Conservation (phyloP, 2,113 vertebrate genomes). For the Heterotis niloticus region DNA sequence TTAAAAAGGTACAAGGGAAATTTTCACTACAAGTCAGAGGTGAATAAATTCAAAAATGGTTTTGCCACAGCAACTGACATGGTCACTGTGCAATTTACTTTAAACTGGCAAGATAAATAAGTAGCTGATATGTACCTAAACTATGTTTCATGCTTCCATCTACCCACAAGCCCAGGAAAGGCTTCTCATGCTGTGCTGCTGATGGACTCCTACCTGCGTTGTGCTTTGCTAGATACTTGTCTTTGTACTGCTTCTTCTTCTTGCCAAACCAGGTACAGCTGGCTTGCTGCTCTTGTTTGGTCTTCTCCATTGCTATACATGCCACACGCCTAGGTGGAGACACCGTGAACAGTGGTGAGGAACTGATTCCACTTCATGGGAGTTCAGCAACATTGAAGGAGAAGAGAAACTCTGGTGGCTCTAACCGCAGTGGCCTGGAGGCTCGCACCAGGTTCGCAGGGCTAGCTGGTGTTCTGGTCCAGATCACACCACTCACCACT, state of each 20-base stretch:
- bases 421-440: neutral
- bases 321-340: constrained; percentile 81
- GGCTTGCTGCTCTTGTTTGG: constrained; percentile 98
- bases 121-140: too few species aligned
- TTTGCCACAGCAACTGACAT: too few species aligned
- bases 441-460: too few species aligned
- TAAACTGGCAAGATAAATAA: too few species aligned
- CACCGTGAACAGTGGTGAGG: neutral
- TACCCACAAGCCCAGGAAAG: too few species aligned
- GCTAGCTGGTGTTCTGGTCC: neutral
- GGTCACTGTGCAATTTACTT: too few species aligned
- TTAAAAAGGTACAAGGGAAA: too few species aligned
- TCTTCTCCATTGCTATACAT: constrained; percentile 99
- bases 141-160: too few species aligned
- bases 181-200: neutral
- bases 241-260: constrained; percentile 99
- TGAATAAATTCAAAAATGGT: too few species aligned
- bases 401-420: too few species aligned
- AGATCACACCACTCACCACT: constrained; percentile 76
- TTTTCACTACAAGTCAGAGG: too few species aligned
- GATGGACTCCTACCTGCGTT: constrained; percentile 80
- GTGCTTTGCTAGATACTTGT: constrained; percentile 99
- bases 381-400: neutral
- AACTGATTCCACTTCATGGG: neutral
- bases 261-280: constrained; percentile 99